Evolutionary conservation across 1,140 invertebrate genomes (phyloP), one percentile per base, ranked within the genome.

Genomic region (Drosophila subobscura): DNA sequence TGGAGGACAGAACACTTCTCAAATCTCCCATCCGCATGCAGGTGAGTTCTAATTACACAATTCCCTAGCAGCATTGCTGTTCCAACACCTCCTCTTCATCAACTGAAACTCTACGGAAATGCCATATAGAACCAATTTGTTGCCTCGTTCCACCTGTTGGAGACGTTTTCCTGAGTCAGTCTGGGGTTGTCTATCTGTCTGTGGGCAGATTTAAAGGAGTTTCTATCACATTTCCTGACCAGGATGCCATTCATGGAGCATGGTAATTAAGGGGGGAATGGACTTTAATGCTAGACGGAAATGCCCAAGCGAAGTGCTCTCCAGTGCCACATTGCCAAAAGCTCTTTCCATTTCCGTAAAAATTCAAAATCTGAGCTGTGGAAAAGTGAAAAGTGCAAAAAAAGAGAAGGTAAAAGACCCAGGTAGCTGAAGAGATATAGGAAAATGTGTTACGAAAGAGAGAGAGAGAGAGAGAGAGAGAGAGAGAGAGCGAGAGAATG

Each of bases 211-310:
- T 88, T 73, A 83, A 77, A 78, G 65, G 60, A 81, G 49, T 77
- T 78, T 52, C 52, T 73, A 78, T 75, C 70, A 77, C 74, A 86
- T 86, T 88, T 88, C 81, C 81, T 81, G 81, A 44, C 44, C 50
- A 63, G 58, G 16, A 42, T 42, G 27, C 27, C 46, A 7, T 20
- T 20, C 16, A 20, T 20, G 41, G 41, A 1, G 25, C 10, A 44
- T 33, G 42, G 16, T 20, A 20, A 20, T 20, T 0, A 20, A 61
- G 52, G 55, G 53, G n/a, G 49, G 54, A 71, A 49, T 59, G 73
- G 42, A 71, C 66, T 88, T 86, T 88, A 86, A 86, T 76, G 74
- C 71, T 76, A 78, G 58, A 57, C 83, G 81, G 78, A 88, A 83
- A 81, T 78, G 70, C 66, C 74, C 58, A 74, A 81, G 66, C 73